Base-by-base conservation (phyloP, 2,797 vertebrate genomes). In the Mastacembelus armatus region DNA sequence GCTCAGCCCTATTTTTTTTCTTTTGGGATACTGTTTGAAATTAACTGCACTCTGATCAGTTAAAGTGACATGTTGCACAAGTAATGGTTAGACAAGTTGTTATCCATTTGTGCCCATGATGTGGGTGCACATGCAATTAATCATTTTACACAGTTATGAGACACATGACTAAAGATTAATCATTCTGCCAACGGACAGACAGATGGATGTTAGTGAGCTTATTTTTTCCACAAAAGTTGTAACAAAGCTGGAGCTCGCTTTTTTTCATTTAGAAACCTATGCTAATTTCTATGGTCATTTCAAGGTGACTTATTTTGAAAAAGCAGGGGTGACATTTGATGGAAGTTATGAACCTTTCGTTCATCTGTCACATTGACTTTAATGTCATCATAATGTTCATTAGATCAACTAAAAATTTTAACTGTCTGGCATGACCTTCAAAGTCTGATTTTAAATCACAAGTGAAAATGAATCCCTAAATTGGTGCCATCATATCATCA, bases 11-110 rank as follows among this genome's bases (percentile, higher is more conserved):
- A 12, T 61, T 74, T 78, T 81, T 78, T n/a, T n/a, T n/a, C n/a
- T 79, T 77, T 71, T 35, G 36, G 30, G 50, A 71, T 40, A 27
- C 55, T 73, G 26, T 60, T 66, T 63, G 71, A 80, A 80, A 88
- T 85, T 81, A 81, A 83, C 59, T 80, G 50, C 18, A 39, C 9
- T 47, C 47, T 5, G 3, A 74, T 83, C 77, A 70, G 81, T 77
- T 80, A 54, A 66, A 57, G 26, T 77, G 62, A 52, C 61, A 39
- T 5, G 14, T 26, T 68, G 71, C 52, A 26, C n/a, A 32, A 30
- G 8, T 27, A 47, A 51, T 59, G 4, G 4, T 42, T 64, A 10
- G 26, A 65, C 30, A 18, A 39, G 16, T 36, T 44, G 2, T 44
- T 47, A 15, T 47, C 30, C 11, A n/a, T 47, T 48, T 39, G 35